phyloP scores from a whole-genome alignment of 1,140 invertebrate genomes.

The Vanessa tameamea region DNA sequence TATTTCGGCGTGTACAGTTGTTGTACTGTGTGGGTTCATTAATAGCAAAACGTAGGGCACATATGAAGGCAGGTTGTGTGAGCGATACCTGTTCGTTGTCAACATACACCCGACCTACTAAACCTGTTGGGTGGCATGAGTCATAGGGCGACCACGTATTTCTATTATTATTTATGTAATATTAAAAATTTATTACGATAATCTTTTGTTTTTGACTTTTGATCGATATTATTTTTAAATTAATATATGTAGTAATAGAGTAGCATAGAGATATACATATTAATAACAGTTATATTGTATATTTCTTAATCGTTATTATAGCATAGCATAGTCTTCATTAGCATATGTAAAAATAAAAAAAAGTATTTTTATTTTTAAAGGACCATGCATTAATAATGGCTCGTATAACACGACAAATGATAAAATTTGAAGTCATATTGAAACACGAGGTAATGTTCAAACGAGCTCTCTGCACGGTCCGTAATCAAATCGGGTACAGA shows the following conservation, averaged over 20 bases:
- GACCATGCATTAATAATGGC: background rate
- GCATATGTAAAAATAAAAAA: too few species aligned
- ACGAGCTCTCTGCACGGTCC: slow-evolving; percentile 1
- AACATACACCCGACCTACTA: slow-evolving; percentile 52
- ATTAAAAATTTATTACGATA: background rate
- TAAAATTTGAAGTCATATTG: background rate
- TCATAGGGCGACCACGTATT: slow-evolving; percentile 44
- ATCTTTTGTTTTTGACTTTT: too few species aligned
- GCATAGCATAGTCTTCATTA: background rate
- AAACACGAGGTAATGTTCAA: slow-evolving; percentile 4
- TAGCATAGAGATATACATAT: too few species aligned
- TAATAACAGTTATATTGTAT: background rate
- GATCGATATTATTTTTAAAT: too few species aligned
- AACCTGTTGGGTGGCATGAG: slow-evolving; percentile 54
- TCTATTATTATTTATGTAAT: slow-evolving; percentile 2
- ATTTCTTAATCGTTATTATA: background rate
- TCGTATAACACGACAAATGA: background rate
- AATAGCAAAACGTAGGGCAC: slow-evolving; percentile 44
- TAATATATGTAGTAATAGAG: too few species aligned
- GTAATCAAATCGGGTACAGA: slow-evolving; percentile 20
- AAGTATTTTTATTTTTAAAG: background rate
- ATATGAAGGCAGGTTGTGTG: slow-evolving; percentile 44
- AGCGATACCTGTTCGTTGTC: slow-evolving; percentile 45
- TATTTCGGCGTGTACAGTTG: slow-evolving; percentile 28
- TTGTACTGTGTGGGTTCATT: slow-evolving; percentile 40